Evolutionary conservation across 2,113 vertebrate species (phyloP).

Genomic region (Cebidichthys violaceus): DNA sequence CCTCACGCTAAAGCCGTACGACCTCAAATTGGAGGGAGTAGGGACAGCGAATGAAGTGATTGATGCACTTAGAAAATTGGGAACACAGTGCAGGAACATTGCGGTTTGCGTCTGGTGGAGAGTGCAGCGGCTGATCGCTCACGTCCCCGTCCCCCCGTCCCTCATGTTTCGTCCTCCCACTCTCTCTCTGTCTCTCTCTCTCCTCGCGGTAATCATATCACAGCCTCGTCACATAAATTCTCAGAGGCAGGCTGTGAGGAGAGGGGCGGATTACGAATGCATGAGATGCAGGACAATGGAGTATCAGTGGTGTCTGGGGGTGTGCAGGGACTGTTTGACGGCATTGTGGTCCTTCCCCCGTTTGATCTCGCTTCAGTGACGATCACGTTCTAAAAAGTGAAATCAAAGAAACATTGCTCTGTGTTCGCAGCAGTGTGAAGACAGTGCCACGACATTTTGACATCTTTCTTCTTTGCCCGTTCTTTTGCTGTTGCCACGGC

Average conservation of each 20-base stretch:
- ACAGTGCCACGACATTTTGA: slow-evolving; percentile 21
- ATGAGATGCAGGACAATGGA: slow-evolving; percentile 18
- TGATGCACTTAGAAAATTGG: slow-evolving; percentile 66
- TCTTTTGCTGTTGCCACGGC: neutral
- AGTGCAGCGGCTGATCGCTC: neutral
- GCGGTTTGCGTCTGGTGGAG: neutral
- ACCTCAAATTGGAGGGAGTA: neutral
- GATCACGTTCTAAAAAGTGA: neutral
- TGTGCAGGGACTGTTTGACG: neutral
- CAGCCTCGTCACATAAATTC: slow-evolving; percentile 32
- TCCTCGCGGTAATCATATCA: slow-evolving; percentile 28
- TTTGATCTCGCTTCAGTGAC: slow-evolving; percentile 1
- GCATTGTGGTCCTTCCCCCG: neutral
- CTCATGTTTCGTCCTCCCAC: neutral
- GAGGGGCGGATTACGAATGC: slow-evolving; percentile 26
- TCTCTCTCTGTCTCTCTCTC: neutral
- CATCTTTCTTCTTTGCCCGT: neutral
- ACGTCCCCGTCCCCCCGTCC: no score
- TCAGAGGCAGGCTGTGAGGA: slow-evolving; percentile 1
- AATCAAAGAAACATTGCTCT: neutral
- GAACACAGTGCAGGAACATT: slow-evolving; percentile 39
- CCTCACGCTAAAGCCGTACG: neutral
- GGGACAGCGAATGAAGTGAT: slow-evolving; percentile 50
- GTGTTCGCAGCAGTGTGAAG: neutral
- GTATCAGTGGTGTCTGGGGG: slow-evolving; percentile 2